Conservation (phyloP, 1,140 invertebrate species). For the Drosophila mayri region DNA sequence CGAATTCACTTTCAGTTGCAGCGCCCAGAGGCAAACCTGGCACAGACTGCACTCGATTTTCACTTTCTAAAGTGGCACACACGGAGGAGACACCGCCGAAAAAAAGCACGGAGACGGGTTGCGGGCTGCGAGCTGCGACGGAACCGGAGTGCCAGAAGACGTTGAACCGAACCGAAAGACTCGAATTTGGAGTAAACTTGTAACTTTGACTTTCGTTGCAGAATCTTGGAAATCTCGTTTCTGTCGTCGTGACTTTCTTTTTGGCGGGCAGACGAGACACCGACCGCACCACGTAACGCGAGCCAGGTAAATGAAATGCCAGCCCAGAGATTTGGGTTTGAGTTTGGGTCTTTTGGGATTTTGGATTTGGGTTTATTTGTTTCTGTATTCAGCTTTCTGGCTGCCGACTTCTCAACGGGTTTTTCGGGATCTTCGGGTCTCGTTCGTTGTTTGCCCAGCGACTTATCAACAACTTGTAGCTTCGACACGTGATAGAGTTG, state of each 20-base stretch:
- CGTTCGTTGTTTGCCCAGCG: conserved; percentile 35
- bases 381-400: conserved; percentile 31
- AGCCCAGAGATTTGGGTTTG: conserved; percentile 29
- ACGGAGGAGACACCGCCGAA: conserved; percentile 32
- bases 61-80: conserved; percentile 81
- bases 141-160: conserved; percentile 41
- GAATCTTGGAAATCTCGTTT: conserved; percentile 83
- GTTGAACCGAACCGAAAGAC: conserved; percentile 69
- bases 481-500: conserved; percentile 50
- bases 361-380: conserved; percentile 39
- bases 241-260: conserved; percentile 82
- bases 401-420: conserved; percentile 24
- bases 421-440: conserved; percentile 37
- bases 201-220: conserved; percentile 83
- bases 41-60: conserved; percentile 71
- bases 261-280: conserved; percentile 57
- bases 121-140: not conserved
- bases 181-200: conserved; percentile 69
- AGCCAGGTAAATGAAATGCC: conserved; percentile 68
- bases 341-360: not conserved
- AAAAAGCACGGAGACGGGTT: conserved; percentile 10
- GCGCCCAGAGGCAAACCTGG: conserved; percentile 39
- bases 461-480: conserved; percentile 53
- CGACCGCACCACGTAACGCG: conserved; percentile 64
- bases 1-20: conserved; percentile 78